Base-by-base conservation (phyloP, 1,140 invertebrate species). In the Papilio dardanus region DNA sequence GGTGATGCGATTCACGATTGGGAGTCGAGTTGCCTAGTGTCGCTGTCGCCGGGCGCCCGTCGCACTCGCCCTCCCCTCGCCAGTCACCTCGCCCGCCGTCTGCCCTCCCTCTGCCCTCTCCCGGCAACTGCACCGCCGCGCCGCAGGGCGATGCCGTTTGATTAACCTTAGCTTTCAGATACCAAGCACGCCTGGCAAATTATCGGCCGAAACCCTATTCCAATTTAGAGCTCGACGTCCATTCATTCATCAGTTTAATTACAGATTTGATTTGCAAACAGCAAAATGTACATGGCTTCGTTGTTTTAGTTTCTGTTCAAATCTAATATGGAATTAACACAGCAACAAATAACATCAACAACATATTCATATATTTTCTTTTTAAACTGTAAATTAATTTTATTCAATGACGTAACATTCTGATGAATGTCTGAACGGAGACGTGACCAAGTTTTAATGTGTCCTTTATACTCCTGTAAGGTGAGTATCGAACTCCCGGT, bases 1-100 rank as follows among this genome's bases (percentile, higher is more conserved):
- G 37, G 37, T 67, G 69, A 76, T 71, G 30, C 42, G 69, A 76
- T 65, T 65, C 65, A 21, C 42, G 69, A 76, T 65, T 65, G 42
- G n/a, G 73, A 74, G 33, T 74, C 54, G 33, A 30, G 24, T 33
- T 66, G 40, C 74, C 30, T 14, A 65, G 12, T 75, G 74, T 65
- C 42, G 42, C 16, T 46, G 42, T 37, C 50, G 35, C 37, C 40
- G 40, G 31, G 31, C n/a, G n/a, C 31, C 65, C 30, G 30, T 30
- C 62, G 62, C 28, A n/a, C n/a, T n/a, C 42, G 8, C 7, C 37
- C 3, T 14, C 14, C 3, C 37, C 37, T 37, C 35, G 35, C 35
- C 35, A 37, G 5, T 7, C 35, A 10, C n/a, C n/a, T n/a, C n/a
- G n/a, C 46, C 46, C 42, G 42, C 42, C 42, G 42, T 46, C 50